A percentile compares a stretch with the other conserved stretches of the same genome.
Conservation (phyloP, 1,140 invertebrate genomes). For the Sycophila sp. region DNA sequence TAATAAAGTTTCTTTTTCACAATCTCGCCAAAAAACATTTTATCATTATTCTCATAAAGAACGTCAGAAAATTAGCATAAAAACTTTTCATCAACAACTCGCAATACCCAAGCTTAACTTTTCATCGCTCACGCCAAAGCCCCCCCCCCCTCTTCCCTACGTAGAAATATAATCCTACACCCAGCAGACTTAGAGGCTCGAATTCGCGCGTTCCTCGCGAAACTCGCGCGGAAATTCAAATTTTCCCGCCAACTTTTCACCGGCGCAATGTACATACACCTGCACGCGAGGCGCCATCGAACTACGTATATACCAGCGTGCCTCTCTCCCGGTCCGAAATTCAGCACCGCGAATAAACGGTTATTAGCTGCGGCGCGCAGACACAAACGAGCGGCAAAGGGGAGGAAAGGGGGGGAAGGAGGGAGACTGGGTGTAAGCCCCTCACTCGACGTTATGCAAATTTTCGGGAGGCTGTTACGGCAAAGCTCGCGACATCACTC, state of each 20-base stretch:
- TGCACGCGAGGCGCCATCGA: too few relatives aligned
- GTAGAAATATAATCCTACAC: not conserved
- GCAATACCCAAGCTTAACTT: too few relatives aligned
- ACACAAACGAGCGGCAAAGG: slow-evolving; percentile 9
- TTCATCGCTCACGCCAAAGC: too few relatives aligned
- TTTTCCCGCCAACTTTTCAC: not conserved
- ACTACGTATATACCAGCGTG: not conserved
- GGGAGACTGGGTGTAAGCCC: slow-evolving; percentile 9
- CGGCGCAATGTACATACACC: too few relatives aligned
- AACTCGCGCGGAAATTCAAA: not conserved
- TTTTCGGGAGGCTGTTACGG: slow-evolving; percentile 14
- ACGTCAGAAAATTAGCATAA: too few relatives aligned
- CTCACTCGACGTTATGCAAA: slow-evolving; percentile 23
- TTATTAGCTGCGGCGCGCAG: slow-evolving; percentile 8
- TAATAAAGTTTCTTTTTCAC: too few relatives aligned
- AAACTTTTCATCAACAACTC: too few relatives aligned
- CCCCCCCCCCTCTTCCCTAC: too few relatives aligned
- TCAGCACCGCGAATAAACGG: slow-evolving; percentile 19
- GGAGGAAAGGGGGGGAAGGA: too few relatives aligned
- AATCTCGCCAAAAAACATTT: too few relatives aligned
- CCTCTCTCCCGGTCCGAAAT: not conserved
- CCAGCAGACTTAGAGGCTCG: not conserved
- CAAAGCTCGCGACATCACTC: slow-evolving; percentile 30
- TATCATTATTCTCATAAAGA: too few relatives aligned
- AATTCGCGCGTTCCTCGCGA: not conserved